These are phyloP conservation scores for Melanotaenia pygmaea DNA, from an alignment of 2,797 vertebrate species.

Conservation along the genomic window DNA sequence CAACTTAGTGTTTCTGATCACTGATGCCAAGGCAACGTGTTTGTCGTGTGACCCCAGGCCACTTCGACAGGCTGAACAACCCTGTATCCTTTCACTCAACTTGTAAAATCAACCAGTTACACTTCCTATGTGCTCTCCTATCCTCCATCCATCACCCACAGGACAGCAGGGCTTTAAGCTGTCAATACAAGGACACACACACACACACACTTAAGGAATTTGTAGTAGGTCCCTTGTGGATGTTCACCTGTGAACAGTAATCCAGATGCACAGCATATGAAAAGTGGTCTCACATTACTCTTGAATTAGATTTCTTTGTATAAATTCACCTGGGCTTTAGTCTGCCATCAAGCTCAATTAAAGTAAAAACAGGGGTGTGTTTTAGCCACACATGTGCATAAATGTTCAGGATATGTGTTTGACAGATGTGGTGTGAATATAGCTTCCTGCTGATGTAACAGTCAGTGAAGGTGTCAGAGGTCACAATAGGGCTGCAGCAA, in stretches of 20 bases:
- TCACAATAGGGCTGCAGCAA: slow-evolving; percentile 30
- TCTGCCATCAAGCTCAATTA: slow-evolving; percentile 63
- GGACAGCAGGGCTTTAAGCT: slow-evolving; percentile 60
- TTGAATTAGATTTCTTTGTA: slow-evolving; percentile 56
- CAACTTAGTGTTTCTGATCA: slow-evolving; percentile 97
- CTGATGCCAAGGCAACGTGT: slow-evolving; percentile 93
- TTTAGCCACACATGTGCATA: slow-evolving; percentile 10
- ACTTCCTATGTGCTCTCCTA: slow-evolving; percentile 50
- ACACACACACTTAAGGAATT: slow-evolving; percentile 39
- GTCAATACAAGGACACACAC: slow-evolving; percentile 54
- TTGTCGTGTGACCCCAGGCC: slow-evolving; percentile 91
- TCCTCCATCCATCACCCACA: slow-evolving; percentile 65
- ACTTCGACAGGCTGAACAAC: slow-evolving; percentile 95
- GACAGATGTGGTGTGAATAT: slow-evolving; percentile 55
- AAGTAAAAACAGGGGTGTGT: slow-evolving; percentile 34
- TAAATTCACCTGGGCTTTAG: slow-evolving; percentile 48
- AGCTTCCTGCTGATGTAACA: slow-evolving; percentile 56
- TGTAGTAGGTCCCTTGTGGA: slow-evolving; percentile 57
- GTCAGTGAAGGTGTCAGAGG: slow-evolving; percentile 55
- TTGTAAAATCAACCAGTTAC: slow-evolving; percentile 44
- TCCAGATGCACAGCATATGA: slow-evolving; percentile 70
- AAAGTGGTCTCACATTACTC: slow-evolving; percentile 60
- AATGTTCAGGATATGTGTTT: slow-evolving; percentile 40
- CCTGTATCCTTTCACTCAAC: slow-evolving; percentile 92
- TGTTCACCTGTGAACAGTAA: slow-evolving; percentile 68